These are phyloP conservation scores for Machaerirhynchus nigripectus DNA, from an alignment of 2,113 vertebrate species.

Conservation along the genomic window DNA sequence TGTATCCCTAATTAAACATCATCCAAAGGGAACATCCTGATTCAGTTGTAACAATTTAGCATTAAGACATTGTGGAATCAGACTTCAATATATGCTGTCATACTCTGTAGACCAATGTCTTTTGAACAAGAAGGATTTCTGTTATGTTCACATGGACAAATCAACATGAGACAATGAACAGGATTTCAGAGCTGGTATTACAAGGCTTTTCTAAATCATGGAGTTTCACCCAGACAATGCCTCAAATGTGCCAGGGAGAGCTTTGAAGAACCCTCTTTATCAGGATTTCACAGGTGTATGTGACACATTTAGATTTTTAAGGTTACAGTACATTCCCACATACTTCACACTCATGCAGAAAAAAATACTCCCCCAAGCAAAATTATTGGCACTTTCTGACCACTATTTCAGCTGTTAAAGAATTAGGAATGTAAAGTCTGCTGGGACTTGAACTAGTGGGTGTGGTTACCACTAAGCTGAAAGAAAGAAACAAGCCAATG, in stretches of 20 bases:
- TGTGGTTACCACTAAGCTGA: neutral
- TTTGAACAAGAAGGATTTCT: neutral
- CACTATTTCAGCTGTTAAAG: neutral
- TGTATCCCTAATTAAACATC: neutral
- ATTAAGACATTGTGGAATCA: neutral
- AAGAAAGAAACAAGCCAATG: conserved; percentile 1
- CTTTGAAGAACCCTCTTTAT: neutral
- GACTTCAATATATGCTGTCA: neutral
- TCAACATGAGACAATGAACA: neutral
- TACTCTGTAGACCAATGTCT: neutral
- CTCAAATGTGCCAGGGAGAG: neutral
- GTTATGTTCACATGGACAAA: neutral
- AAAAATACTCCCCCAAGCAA: neutral
- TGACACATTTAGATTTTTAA: neutral
- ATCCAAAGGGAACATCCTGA: neutral
- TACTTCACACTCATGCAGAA: neutral
- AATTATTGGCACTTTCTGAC: neutral
- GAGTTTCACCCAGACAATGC: neutral
- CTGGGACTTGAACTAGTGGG: neutral
- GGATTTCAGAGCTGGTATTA: neutral
- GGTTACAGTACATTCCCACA: neutral
- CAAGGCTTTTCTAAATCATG: neutral
- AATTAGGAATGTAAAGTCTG: neutral
- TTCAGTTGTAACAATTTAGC: neutral
- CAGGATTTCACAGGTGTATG: neutral